Evolutionary conservation across 2,797 vertebrate genomes (phyloP).

Genomic region (Sardinella longiceps): DNA sequence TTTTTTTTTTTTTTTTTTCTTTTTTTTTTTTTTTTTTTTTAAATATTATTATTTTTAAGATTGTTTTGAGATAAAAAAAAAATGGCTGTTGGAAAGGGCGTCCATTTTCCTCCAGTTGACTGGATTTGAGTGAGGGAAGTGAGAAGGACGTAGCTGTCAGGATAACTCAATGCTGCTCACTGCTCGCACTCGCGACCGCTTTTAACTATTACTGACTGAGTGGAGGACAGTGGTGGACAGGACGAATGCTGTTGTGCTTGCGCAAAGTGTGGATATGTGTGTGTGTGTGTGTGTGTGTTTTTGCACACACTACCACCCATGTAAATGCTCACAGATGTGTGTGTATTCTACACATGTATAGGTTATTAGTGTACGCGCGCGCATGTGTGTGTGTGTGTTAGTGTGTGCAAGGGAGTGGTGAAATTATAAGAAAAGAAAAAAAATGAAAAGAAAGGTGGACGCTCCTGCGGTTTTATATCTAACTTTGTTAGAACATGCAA

Average conservation of each 20-base stretch:
- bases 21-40: neutral
- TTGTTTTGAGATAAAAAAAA: neutral
- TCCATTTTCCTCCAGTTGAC: neutral
- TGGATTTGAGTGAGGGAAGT: neutral
- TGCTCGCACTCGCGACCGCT: constrained; percentile 8
- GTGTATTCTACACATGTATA: neutral
- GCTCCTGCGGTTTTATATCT: neutral
- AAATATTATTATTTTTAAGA: too few relatives aligned
- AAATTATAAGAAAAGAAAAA: too few relatives aligned
- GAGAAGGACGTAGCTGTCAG: constrained; percentile 4
- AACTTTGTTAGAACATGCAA: constrained; percentile 24
- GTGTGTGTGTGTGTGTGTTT: neutral
- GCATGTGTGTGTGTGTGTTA: neutral
- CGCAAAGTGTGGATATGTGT: neutral
- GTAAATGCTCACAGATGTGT: constrained; percentile 10
- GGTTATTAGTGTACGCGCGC: neutral
- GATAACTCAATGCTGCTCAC: constrained; percentile 7
- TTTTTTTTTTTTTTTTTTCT: neutral
- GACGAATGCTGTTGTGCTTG: neutral
- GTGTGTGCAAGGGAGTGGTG: constrained; percentile 25
- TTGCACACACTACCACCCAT: neutral
- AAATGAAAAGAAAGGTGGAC: neutral
- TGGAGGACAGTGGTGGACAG: neutral
- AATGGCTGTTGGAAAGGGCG: neutral
- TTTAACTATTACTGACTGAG: neutral